phyloP scores from a whole-genome alignment of 2,113 vertebrate species.

The Elgaria multicarinata region DNA sequence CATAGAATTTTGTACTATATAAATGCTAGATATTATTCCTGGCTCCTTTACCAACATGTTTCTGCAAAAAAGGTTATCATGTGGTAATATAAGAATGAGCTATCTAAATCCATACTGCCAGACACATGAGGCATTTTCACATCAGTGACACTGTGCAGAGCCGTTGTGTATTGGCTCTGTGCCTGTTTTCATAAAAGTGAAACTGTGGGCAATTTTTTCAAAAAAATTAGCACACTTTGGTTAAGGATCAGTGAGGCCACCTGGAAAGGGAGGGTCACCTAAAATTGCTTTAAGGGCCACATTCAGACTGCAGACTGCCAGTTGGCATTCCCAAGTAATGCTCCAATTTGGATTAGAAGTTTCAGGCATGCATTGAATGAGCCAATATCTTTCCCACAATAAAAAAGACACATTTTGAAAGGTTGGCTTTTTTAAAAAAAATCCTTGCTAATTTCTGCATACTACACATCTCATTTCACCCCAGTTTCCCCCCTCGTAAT shows the following conservation, averaged over 20 bases:
- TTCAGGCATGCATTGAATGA: not conserved
- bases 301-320: not conserved
- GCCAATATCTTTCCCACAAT: constrained; percentile 40
- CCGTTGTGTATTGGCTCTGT: not conserved
- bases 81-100: not conserved
- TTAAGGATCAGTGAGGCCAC: not conserved
- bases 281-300: not conserved
- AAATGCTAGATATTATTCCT: not conserved
- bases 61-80: not conserved
- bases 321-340: not conserved
- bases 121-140: not conserved
- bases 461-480: constrained; percentile 25
- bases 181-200: not conserved
- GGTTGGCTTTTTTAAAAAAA: not conserved
- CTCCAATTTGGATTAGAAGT: constrained; percentile 1
- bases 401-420: constrained; percentile 38
- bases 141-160: not conserved
- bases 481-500: constrained; percentile 40
- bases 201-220: not conserved
- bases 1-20: not conserved
- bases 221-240: not conserved
- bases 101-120: too few species aligned
- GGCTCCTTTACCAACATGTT: not conserved
- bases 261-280: not conserved
- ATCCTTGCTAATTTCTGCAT: constrained; percentile 43